phyloP scores from a whole-genome alignment of 1,140 invertebrate genomes.

The Aphelenchoides besseyi region DNA sequence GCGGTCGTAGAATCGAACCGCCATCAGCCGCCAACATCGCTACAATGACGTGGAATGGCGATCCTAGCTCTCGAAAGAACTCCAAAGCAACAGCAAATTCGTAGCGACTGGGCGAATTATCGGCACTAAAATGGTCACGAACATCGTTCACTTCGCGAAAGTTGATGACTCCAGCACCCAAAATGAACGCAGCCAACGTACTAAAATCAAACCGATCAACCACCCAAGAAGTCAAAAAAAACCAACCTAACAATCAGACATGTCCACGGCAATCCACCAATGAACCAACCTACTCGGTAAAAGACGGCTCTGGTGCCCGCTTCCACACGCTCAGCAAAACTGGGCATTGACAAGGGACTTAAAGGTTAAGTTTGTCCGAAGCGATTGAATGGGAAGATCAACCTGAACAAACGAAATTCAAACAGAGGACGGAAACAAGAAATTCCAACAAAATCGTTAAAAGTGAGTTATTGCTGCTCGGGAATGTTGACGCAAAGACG shows the following conservation, averaged over 20 bases:
- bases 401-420: too few relatives aligned
- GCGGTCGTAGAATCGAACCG: constrained; percentile 50
- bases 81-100: constrained; percentile 56
- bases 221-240: neutral
- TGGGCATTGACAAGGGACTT: neutral
- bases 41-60: constrained; percentile 58
- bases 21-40: constrained; percentile 54
- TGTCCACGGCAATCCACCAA: constrained; percentile 9
- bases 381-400: too few relatives aligned
- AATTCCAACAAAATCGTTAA: too few relatives aligned
- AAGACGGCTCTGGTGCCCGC: constrained; percentile 1
- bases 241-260: constrained; percentile 14
- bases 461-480: too few relatives aligned
- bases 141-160: constrained; percentile 63
- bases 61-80: constrained; percentile 59
- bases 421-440: too few relatives aligned
- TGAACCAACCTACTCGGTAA: constrained; percentile 14
- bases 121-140: constrained; percentile 57
- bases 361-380: too few relatives aligned
- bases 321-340: constrained; percentile 9
- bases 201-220: constrained; percentile 30
- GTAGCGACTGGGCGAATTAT: constrained; percentile 58
- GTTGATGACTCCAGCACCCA: constrained; percentile 51
- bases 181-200: constrained; percentile 35
- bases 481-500: too few relatives aligned